phyloP scores from a whole-genome alignment of 2,888 invertebrate genomes.

The Epistrophella euchroma region DNA sequence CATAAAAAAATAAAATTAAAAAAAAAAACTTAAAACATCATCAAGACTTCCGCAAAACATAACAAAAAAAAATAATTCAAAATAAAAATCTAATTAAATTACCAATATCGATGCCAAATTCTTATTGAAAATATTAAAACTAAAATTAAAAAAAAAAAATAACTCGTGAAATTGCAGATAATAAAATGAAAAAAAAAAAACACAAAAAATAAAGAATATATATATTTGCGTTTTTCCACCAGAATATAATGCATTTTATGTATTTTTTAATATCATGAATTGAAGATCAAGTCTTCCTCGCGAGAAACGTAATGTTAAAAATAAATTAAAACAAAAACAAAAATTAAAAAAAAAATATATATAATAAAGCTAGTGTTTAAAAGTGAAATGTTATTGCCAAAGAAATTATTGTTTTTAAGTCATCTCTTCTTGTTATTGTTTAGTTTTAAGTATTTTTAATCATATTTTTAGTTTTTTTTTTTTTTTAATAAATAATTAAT shows the following conservation, averaged over 20 bases:
- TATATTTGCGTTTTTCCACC: slow-evolving; percentile 59
- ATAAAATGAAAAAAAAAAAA: slow-evolving; percentile 16
- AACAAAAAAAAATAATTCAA: slow-evolving; percentile 45
- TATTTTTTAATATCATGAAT: slow-evolving; percentile 76
- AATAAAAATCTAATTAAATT: slow-evolving; percentile 28
- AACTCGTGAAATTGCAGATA: slow-evolving; percentile 50
- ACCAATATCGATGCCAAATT: slow-evolving; percentile 75
- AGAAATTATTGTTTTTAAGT: slow-evolving; percentile 72
- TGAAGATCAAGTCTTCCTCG: slow-evolving; percentile 76
- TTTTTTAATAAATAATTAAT: slow-evolving; percentile 26
- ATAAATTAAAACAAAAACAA: slow-evolving; percentile 43
- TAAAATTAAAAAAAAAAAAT: slow-evolving; percentile 8
- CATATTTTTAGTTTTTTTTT: slow-evolving; percentile 45
- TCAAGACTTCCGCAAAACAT: slow-evolving; percentile 72
- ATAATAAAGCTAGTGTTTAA: slow-evolving; percentile 65
- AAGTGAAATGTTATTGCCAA: slow-evolving; percentile 75
- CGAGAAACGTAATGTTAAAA: slow-evolving; percentile 67
- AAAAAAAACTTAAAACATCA: slow-evolving; percentile 51
- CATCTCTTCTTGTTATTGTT: slow-evolving; percentile 67
- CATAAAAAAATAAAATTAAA: slow-evolving; percentile 52
- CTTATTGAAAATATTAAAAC: slow-evolving; percentile 63
- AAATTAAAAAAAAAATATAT: slow-evolving; percentile 21
- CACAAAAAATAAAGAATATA: neutral
- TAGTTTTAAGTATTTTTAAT: slow-evolving; percentile 61
- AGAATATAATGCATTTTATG: slow-evolving; percentile 66